Evolutionary conservation across 2,113 vertebrate genomes (phyloP), one percentile per base, ranked within the genome.

Genomic region (Erinaceus europaeus): DNA sequence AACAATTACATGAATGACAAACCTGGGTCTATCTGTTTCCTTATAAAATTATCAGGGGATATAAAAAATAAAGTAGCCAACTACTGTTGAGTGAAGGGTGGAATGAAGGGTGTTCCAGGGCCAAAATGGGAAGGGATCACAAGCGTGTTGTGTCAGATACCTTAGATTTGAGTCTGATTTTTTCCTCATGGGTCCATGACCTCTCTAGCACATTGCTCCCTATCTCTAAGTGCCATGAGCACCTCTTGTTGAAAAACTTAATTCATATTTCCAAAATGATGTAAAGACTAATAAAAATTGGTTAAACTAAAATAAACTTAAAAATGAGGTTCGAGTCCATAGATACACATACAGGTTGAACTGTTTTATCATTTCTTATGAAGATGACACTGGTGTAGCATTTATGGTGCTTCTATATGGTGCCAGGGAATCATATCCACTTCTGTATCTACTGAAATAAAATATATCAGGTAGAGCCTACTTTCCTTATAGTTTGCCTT

Each of bases 401-500:
- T n/a, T n/a, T n/a, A n/a, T n/a, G n/a, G n/a, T n/a, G n/a, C n/a
- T n/a, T n/a, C n/a, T n/a, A n/a, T n/a, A n/a, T n/a, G n/a, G n/a
- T n/a, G n/a, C n/a, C n/a, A n/a, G n/a, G n/a, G n/a, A n/a, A n/a
- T n/a, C n/a, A n/a, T n/a, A n/a, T n/a, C n/a, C n/a, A n/a, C n/a
- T n/a, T n/a, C n/a, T n/a, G n/a, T 9, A 52, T 17, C 20, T 52
- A 20, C 20, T 5, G 20, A 52, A 52, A 52, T 52, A 52, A 52
- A 52, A 52, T n/a, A n/a, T n/a, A n/a, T n/a, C n/a, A 52, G 4
- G 20, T 20, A 52, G 50, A 52, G 9, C 50, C 50, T 52, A 17
- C 4, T 52, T 52, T 15, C 34, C 46, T 85, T 91, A 27, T 32
- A 74, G 20, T 59, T 73, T 74, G 21, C 15, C 7, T 82, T 67